These are phyloP conservation scores for Cheilosia pagana DNA, from an alignment of 2,888 invertebrate species.

Conservation along the genomic window DNA sequence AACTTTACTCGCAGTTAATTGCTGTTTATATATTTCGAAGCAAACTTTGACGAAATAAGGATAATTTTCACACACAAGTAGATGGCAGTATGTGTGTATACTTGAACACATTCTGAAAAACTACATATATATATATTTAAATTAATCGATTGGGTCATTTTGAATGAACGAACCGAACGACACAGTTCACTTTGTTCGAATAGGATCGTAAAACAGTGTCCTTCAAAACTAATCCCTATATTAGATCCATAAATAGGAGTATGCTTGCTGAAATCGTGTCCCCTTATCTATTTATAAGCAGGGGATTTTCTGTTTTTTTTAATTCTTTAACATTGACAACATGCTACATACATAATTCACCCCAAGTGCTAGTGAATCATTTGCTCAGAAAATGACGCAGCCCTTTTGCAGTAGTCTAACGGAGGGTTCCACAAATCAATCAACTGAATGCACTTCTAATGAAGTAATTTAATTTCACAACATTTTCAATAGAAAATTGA, in stretches of 20 bases:
- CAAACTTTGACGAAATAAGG: no score
- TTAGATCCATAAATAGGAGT: background rate
- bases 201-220: background rate
- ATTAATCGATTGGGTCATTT: background rate
- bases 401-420: background rate
- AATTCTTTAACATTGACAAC: background rate
- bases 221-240: background rate
- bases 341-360: background rate
- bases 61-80: no score
- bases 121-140: background rate
- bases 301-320: background rate
- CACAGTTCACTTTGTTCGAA: background rate
- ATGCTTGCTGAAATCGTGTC: background rate
- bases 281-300: constrained; percentile 1
- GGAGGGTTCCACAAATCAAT: constrained; percentile 41
- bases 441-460: constrained; percentile 71
- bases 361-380: background rate
- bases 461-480: constrained; percentile 47
- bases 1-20: no score
- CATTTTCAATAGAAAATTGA: background rate
- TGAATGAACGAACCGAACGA: background rate
- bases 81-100: no score
- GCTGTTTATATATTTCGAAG: no score
- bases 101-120: no score
- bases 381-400: background rate